Base-by-base conservation (phyloP, 2,888 invertebrate genomes). In the Bombyx huttoni region DNA sequence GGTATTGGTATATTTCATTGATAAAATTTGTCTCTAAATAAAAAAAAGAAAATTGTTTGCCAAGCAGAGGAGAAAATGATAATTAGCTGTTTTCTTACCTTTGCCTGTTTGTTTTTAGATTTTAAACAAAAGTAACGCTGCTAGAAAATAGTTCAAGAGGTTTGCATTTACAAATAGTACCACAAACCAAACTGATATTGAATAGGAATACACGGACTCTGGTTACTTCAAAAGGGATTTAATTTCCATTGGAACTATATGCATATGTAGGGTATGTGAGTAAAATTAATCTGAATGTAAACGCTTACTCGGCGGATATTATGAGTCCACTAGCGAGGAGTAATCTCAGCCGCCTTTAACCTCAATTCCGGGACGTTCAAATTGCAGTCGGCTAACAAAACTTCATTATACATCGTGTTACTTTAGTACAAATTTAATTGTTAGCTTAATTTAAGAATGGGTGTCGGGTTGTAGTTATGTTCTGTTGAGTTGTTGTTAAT, bases 341-440 rank as follows among this genome's bases (percentile, higher is more conserved):
- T 75, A 76, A 77, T 78, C 74, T 75, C 72, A 72, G 70, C 71
- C 74, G 65, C 64, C 72, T 70, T 78, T 73, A 75, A 69, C 77
- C 75, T 61, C 66, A 63, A 59, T 59, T 56, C 57, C 48, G 55
- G 24, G 51, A 52, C 56, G 56, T 59, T 58, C 56, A 59, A 56
- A 40, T 40, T 40, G 40, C 40, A 40, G 5, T 46, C 33, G 55
- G 53, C 64, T 58, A 63, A 70, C 68, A 66, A 68, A 70, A 67
- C 67, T 64, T 71, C 73, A 75, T 75, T 75, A 73, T 70, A 58
- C 62, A 61, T 54, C 67, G 59, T 71, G 64, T 68, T 40, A 12
- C 64, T 59, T 56, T 55, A 65, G 58, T 63, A 70, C 40, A 10
- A 10, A 40, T 40, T 10, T 40, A 40, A 10, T 40, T 40, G 40